Conservation (phyloP, 2,888 invertebrate species). For the Eristalis pertinax region DNA sequence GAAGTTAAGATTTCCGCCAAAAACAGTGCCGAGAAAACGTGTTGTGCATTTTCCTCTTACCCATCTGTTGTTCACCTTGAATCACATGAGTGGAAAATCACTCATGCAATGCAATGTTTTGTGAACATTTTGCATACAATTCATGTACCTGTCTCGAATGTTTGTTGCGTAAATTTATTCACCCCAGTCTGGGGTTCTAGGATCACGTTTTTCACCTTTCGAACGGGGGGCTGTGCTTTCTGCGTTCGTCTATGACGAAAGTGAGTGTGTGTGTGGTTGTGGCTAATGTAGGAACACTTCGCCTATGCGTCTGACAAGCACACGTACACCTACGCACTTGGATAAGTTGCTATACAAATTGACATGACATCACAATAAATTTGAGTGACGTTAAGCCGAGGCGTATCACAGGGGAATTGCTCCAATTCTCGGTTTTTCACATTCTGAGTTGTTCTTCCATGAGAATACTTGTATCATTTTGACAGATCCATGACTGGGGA, state of each 20-base stretch:
- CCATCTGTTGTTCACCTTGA: not conserved
- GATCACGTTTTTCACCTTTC: not conserved
- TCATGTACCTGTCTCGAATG: not conserved
- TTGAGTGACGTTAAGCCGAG: conserved; percentile 2
- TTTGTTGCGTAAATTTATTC: not conserved
- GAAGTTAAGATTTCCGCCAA: too few relatives aligned
- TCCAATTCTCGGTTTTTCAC: not conserved
- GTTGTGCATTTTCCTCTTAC: too few relatives aligned
- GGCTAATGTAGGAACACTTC: too few relatives aligned
- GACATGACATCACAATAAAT: conserved; percentile 9
- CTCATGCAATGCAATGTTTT: not conserved
- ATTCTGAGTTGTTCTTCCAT: not conserved
- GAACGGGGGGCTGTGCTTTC: not conserved
- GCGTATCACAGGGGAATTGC: conserved; percentile 2
- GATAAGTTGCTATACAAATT: conserved; percentile 1
- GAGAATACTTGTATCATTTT: not conserved
- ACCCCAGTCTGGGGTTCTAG: not conserved
- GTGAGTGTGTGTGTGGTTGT: too few relatives aligned
- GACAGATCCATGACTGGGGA: not conserved
- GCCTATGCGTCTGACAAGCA: not conserved
- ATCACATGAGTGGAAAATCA: not conserved
- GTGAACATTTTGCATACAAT: not conserved
- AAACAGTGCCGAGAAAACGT: too few relatives aligned
- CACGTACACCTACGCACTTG: not conserved
- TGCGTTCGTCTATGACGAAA: not conserved